These are phyloP conservation scores for Pelvicachromis taeniatus DNA, from an alignment of 2,113 vertebrate species.

Conservation along the genomic window DNA sequence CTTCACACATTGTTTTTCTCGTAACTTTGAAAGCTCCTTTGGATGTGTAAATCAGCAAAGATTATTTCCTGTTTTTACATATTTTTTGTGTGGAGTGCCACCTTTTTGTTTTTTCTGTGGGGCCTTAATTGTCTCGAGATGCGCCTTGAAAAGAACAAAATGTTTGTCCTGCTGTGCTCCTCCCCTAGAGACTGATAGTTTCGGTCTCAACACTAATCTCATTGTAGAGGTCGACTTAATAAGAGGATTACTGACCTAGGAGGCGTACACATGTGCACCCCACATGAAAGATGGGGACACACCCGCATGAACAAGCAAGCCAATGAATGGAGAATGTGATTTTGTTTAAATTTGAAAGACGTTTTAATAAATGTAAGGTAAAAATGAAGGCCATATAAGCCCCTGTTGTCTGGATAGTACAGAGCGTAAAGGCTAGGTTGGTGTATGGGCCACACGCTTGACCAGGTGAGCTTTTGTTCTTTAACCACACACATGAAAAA, in stretches of 20 bases:
- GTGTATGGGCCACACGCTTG: neutral
- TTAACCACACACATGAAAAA: neutral
- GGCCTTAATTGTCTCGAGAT: neutral
- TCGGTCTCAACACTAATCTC: neutral
- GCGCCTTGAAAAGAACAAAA: neutral
- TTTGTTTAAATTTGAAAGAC: neutral
- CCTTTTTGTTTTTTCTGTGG: neutral
- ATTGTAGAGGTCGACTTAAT: slow-evolving; percentile 4
- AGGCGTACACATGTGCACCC: neutral
- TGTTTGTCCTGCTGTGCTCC: neutral
- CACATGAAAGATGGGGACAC: neutral
- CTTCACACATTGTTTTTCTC: neutral
- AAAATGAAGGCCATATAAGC: neutral
- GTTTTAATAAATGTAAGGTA: neutral
- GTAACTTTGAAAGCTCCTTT: neutral
- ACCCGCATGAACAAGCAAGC: neutral
- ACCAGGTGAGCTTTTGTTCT: neutral
- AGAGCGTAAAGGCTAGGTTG: neutral
- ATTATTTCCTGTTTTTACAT: neutral
- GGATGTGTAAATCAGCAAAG: neutral
- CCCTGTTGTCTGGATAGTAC: neutral
- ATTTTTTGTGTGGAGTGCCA: neutral
- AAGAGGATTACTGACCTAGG: neutral
- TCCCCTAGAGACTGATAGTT: neutral
- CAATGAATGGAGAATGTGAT: neutral